These are phyloP conservation scores for Manduca sexta DNA, from an alignment of 1,140 invertebrate genomes.

Conservation along the genomic window DNA sequence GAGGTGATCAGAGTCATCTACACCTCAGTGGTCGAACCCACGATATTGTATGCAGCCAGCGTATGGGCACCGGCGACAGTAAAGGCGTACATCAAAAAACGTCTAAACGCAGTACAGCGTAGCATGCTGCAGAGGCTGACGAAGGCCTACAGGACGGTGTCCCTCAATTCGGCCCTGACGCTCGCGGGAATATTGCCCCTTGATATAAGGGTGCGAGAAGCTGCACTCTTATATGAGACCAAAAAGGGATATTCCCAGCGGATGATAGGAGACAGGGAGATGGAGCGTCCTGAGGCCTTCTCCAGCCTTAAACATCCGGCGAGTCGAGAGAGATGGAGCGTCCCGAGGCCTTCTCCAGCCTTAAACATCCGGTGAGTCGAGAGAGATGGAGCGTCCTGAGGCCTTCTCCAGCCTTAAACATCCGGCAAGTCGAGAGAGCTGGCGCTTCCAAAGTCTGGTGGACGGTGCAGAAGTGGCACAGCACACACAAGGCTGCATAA, in stretches of 20 bases:
- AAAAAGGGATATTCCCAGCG: not conserved
- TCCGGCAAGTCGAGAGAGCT: not conserved
- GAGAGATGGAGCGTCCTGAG: not conserved
- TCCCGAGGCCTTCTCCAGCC: no score
- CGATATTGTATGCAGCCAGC: slow-evolving; percentile 8
- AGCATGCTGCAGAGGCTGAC: not conserved
- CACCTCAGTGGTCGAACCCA: slow-evolving; percentile 1
- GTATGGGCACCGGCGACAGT: not conserved
- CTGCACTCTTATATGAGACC: not conserved
- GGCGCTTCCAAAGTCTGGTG: not conserved
- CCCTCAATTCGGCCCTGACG: not conserved
- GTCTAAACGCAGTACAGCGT: not conserved
- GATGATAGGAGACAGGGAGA: not conserved
- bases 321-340: no score
- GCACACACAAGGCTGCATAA: no score
- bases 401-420: not conserved
- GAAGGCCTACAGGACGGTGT: not conserved
- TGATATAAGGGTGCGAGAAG: not conserved
- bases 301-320: no score
- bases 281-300: no score
- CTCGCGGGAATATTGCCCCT: not conserved
- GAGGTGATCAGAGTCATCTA: slow-evolving; percentile 2
- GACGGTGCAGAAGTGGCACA: not conserved
- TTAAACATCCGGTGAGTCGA: no score
- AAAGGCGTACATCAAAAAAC: not conserved